phyloP scores from a whole-genome alignment of 2,888 invertebrate genomes.

The Abscondita cerata region DNA sequence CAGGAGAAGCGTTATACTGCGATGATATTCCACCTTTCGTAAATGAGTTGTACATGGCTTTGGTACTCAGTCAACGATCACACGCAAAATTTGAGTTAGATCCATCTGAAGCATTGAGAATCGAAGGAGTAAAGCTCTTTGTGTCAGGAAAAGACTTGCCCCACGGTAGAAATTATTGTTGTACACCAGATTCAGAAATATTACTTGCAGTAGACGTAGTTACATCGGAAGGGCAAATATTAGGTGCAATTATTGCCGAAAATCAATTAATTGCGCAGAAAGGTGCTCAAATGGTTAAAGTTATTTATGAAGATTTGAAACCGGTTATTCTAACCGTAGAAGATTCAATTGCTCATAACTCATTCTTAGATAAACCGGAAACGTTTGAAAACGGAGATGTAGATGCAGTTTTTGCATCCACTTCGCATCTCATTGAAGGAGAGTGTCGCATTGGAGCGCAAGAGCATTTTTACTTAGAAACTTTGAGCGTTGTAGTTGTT shows the following conservation, averaged over 20 bases:
- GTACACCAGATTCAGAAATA: constrained; percentile 81
- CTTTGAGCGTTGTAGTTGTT: constrained; percentile 74
- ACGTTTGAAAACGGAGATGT: constrained; percentile 71
- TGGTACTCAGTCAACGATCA: constrained; percentile 82
- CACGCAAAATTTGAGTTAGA: constrained; percentile 82
- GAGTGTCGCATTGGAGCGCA: constrained; percentile 85
- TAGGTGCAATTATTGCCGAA: constrained; percentile 82
- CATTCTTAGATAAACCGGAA: constrained; percentile 70
- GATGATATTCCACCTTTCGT: constrained; percentile 84
- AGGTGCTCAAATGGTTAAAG: constrained; percentile 80
- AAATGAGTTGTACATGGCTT: constrained; percentile 80
- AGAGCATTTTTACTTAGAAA: constrained; percentile 97
- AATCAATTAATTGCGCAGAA: constrained; percentile 81
- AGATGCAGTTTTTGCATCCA: constrained; percentile 65
- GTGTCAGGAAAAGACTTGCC: constrained; percentile 81
- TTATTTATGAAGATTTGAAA: constrained; percentile 81
- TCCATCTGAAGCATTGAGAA: constrained; percentile 71
- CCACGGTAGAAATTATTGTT: constrained; percentile 69
- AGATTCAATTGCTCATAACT: constrained; percentile 80
- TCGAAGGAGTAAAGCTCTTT: constrained; percentile 84
- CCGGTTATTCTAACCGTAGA: constrained; percentile 88
- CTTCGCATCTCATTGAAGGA: constrained; percentile 80
- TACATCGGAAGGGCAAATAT: constrained; percentile 79
- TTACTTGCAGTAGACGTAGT: constrained; percentile 82
- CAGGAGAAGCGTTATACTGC: constrained; percentile 90